A percentile compares a stretch with the other conserved stretches of the same genome.
phyloP scores from a whole-genome alignment of 2,113 vertebrate genomes.

The Pterophyllum scalare region DNA sequence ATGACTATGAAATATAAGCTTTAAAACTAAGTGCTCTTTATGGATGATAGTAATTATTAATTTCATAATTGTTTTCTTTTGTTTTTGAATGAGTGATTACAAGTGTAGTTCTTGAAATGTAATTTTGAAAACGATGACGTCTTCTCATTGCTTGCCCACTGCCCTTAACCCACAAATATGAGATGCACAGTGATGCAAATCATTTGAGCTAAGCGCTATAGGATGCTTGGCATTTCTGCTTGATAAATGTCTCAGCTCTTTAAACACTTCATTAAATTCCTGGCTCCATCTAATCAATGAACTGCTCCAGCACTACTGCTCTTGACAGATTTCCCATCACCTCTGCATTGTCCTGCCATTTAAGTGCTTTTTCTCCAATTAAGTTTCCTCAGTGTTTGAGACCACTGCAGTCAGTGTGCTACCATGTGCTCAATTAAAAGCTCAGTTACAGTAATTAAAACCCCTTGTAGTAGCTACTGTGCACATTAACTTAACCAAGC shows the following conservation, averaged over 20 bases:
- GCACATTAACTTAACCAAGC: slow-evolving; percentile 34
- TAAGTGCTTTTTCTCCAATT: neutral
- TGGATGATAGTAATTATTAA: neutral
- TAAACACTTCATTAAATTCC: slow-evolving; percentile 1
- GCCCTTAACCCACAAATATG: neutral
- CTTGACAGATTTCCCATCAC: neutral
- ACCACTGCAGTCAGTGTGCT: neutral
- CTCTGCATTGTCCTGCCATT: neutral
- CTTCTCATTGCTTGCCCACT: neutral
- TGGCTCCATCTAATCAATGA: slow-evolving; percentile 4
- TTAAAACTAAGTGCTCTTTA: neutral
- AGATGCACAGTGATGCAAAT: neutral
- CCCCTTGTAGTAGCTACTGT: neutral
- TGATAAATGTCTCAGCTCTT: neutral
- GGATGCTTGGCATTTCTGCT: neutral
- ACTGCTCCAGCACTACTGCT: neutral
- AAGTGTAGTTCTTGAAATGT: neutral
- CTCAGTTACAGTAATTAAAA: slow-evolving; percentile 37
- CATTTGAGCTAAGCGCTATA: neutral
- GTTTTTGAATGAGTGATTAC: neutral
- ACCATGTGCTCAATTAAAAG: slow-evolving; percentile 21
- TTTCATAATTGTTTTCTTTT: neutral
- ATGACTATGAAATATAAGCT: neutral
- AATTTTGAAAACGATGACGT: neutral
- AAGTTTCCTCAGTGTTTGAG: slow-evolving; percentile 1